Evolutionary conservation across 2,797 vertebrate genomes (phyloP).

Genomic region (Rhinella marina): DNA sequence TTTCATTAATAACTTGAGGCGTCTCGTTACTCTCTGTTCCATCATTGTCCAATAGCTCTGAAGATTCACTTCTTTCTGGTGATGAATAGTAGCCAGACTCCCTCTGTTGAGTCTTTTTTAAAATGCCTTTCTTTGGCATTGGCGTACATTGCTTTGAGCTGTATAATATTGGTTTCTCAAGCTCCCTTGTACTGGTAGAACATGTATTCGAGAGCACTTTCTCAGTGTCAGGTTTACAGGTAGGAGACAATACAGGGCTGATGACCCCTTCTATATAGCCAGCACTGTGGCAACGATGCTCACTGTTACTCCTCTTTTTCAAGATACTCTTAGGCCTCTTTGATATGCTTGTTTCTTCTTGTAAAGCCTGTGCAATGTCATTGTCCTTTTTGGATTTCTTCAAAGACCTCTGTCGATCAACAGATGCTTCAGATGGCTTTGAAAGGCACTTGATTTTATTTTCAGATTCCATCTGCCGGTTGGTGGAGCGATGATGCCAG

Average conservation of each 20-base stretch:
- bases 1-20: conserved; percentile 76
- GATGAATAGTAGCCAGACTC: conserved; percentile 99
- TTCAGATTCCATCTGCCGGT: conserved; percentile 81
- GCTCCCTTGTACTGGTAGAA: conserved; percentile 77
- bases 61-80: conserved; percentile 95
- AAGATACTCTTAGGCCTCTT: conserved; percentile 96
- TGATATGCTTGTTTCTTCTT: conserved; percentile 79
- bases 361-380: conserved; percentile 79
- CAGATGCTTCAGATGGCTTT: conserved; percentile 74
- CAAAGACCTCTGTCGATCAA: conserved; percentile 87
- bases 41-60: conserved; percentile 83
- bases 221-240: conserved; percentile 79
- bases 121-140: conserved; percentile 96
- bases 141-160: conserved; percentile 78
- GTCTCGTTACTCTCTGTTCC: conserved; percentile 71
- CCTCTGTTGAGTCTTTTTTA: conserved; percentile 97
- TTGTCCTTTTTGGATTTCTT: conserved; percentile 97
- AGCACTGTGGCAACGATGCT: conserved; percentile 84
- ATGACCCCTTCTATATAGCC: conserved; percentile 82
- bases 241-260: conserved; percentile 70
- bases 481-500: conserved; percentile 92
- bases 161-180: conserved; percentile 80
- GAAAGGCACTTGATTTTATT: conserved; percentile 80
- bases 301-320: conserved; percentile 90
- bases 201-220: conserved; percentile 71